A percentile compares a stretch with the other conserved stretches of the same genome.
These are phyloP conservation scores for Nephrotoma appendiculata DNA, from an alignment of 2,888 invertebrate genomes.

Conservation along the genomic window DNA sequence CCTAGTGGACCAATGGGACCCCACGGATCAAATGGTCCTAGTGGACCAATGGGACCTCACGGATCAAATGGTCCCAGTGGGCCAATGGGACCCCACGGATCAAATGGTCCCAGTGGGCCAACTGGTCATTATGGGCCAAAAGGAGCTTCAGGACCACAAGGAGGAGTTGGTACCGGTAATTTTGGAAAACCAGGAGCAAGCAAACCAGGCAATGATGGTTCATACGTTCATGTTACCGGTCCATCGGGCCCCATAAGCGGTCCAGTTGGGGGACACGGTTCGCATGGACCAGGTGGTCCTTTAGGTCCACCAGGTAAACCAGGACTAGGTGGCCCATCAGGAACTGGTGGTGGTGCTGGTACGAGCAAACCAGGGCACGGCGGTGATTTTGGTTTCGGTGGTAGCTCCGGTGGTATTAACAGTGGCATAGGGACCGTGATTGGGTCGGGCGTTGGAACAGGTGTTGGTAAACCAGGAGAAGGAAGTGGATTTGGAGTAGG, in stretches of 20 bases:
- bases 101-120: no score
- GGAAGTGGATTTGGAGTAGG: not conserved
- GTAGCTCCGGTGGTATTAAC: not conserved
- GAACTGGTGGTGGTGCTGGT: constrained; percentile 11
- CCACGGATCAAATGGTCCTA: constrained; percentile 10
- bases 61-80: not conserved
- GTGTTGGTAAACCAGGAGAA: not conserved
- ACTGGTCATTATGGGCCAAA: no score
- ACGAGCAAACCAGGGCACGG: not conserved
- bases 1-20: constrained; percentile 8
- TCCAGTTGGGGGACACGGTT: not conserved
- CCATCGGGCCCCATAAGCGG: not conserved
- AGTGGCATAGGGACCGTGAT: not conserved
- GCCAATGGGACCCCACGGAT: no score
- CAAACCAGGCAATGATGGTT: not conserved
- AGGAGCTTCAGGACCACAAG: not conserved
- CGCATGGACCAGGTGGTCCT: constrained; percentile 19
- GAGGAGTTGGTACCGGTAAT: not conserved
- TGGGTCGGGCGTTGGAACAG: not conserved
- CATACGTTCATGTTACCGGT: constrained; percentile 9
- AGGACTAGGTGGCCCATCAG: constrained; percentile 8
- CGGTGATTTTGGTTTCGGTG: constrained; percentile 7
- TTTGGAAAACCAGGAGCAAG: constrained; percentile 4
- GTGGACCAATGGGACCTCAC: not conserved
- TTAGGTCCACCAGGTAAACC: constrained; percentile 8